These are phyloP conservation scores for Eustalomyia histrio DNA, from an alignment of 2,888 invertebrate genomes.

Conservation along the genomic window DNA sequence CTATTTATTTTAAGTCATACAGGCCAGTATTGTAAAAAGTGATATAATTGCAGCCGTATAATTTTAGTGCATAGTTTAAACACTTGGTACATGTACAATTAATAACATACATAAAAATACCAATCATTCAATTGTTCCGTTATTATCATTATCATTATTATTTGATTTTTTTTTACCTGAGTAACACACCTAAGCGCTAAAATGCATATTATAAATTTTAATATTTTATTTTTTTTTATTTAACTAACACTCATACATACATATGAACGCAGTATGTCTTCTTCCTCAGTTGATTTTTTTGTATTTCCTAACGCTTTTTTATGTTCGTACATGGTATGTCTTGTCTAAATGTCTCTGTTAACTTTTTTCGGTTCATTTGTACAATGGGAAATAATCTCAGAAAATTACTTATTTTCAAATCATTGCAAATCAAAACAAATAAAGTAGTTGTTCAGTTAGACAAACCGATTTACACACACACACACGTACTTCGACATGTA, in stretches of 20 bases:
- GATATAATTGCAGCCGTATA: too few relatives aligned
- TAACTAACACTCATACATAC: neutral
- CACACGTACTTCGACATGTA: neutral
- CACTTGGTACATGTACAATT: neutral
- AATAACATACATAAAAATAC: neutral
- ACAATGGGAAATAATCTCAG: constrained; percentile 65
- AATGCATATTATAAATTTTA: constrained; percentile 4
- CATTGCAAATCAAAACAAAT: constrained; percentile 56
- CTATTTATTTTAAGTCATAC: too few relatives aligned
- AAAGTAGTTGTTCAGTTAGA: constrained; percentile 21
- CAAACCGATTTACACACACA: constrained; percentile 11
- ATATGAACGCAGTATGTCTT: neutral
- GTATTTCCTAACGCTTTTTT: neutral
- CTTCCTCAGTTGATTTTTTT: neutral
- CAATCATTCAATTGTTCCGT: constrained; percentile 45
- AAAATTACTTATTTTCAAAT: constrained; percentile 53
- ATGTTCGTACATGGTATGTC: constrained; percentile 7
- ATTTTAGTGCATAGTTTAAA: neutral
- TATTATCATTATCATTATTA: constrained; percentile 28
- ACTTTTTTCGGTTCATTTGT: constrained; percentile 38
- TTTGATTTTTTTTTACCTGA: constrained; percentile 1
- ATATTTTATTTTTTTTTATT: constrained; percentile 11
- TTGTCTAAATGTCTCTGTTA: neutral
- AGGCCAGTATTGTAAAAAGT: too few relatives aligned
- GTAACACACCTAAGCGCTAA: constrained; percentile 26